A percentile compares a stretch with the other conserved stretches of the same genome.
phyloP scores from a whole-genome alignment of 2,797 vertebrate species.

The Cottoperca gobio region DNA sequence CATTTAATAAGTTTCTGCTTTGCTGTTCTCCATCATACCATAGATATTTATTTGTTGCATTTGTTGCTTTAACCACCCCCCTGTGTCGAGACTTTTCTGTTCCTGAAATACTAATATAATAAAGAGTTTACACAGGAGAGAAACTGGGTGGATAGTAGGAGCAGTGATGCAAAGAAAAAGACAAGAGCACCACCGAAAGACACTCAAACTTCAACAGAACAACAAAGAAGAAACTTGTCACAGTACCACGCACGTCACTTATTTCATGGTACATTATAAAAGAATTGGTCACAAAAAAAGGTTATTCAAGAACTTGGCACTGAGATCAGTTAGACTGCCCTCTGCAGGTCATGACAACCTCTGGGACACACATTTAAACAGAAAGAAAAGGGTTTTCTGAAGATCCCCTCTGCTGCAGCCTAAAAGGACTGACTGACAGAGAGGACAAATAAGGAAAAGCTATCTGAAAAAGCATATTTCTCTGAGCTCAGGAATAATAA shows the following conservation, averaged over 20 bases:
- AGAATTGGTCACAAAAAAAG: not conserved
- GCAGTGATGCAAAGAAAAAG: not conserved
- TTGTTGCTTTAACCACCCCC: not conserved
- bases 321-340: conserved; percentile 20
- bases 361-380: not conserved
- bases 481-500: conserved; percentile 10
- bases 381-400: not conserved
- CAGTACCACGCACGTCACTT: not conserved
- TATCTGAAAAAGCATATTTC: conserved; percentile 2
- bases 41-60: not conserved
- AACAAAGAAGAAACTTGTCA: not conserved
- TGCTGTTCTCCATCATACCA: not conserved
- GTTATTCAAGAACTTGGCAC: not conserved
- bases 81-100: fast-evolving
- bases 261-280: not conserved
- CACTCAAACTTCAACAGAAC: not conserved
- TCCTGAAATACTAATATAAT: not conserved
- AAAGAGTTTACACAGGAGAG: not conserved
- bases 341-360: conserved; percentile 14
- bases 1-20: not conserved
- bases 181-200: not conserved
- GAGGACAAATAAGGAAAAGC: conserved; percentile 1
- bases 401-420: not conserved
- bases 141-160: not conserved
- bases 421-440: conserved; percentile 5